phyloP scores from a whole-genome alignment of 2,888 invertebrate species.

The Branchipolynoe longqiensis region DNA sequence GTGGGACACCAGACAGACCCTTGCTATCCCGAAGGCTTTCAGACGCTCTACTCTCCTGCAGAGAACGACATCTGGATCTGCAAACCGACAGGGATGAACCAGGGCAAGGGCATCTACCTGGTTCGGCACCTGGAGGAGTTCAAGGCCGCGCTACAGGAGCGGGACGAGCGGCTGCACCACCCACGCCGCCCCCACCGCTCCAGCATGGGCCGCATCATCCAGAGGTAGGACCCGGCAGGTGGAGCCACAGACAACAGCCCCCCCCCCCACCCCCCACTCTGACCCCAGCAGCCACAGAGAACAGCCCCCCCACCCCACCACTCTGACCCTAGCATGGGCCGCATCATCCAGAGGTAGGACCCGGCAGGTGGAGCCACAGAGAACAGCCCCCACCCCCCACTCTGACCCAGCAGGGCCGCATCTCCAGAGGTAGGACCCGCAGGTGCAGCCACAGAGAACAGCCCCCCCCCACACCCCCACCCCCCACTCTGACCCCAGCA shows the following conservation, averaged over 20 bases:
- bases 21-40: no score
- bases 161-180: constrained; percentile 74
- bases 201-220: constrained; percentile 78
- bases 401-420: no score
- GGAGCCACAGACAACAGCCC: no score
- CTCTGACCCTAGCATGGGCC: neutral
- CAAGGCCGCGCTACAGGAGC: constrained; percentile 74
- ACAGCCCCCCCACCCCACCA: no score
- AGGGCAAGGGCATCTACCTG: constrained; percentile 81
- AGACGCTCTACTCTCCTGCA: constrained; percentile 68
- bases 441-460: no score
- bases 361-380: no score
- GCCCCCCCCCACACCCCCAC: no score
- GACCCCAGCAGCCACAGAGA: no score
- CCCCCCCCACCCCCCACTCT: no score
- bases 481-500: no score
- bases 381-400: no score
- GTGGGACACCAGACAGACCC: neutral
- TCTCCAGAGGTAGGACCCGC: no score
- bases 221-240: constrained; percentile 71
- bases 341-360: neutral
- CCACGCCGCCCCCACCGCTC: constrained; percentile 70
- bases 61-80: constrained; percentile 82
- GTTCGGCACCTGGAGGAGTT: constrained; percentile 78
- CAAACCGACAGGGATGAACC: constrained; percentile 81